Evolutionary conservation across 2,888 invertebrate genomes (phyloP), one percentile per base, ranked within the genome.

Genomic region (Papilio gigon): DNA sequence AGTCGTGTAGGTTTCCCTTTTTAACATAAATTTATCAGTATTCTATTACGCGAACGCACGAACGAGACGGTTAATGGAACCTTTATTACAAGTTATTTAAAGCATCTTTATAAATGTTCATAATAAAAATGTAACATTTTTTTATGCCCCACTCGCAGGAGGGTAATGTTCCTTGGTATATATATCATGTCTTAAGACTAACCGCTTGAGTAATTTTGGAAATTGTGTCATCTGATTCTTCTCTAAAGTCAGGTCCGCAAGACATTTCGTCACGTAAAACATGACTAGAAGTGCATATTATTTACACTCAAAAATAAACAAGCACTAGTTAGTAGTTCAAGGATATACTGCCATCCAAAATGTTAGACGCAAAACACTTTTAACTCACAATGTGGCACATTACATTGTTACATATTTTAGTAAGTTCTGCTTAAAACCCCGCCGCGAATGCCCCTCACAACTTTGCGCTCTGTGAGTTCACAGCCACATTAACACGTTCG

Each of bases 401-500:
- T 30, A 56, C 14, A 37, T 3, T 56, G n/a, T 53, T 9, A 27
- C 20, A 53, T 53, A 53, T 56, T 56, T 30, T 30, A 56, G 30
- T 30, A 30, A 27, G n/a, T 53, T 53, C n/a, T n/a, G 27, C 53
- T 53, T 25, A 42, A n/a, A 42, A 17, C 14, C 0, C 27, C 17
- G 17, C 53, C n/a, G 17, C 53, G 27, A 4, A 27, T 30, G 30
- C 27, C 17, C 30, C 30, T 30, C 30, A 56, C 11, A 56, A 56
- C 53, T 56, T 56, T 56, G 30, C 9, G 17, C 30, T 56, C 17
- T 56, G 30, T 11, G 17, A 30, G 53, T 17, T 30, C 17, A 42
- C 42, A 42, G 17, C 42, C 8, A 27, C 53, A 30, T 53, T 53
- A 53, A 53, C 30, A 53, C 27, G 53, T 53, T 25, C 50, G n/a